Evolutionary conservation across 1,140 invertebrate genomes (phyloP), one percentile per base, ranked within the genome.

Genomic region (Sitophilus oryzae): DNA sequence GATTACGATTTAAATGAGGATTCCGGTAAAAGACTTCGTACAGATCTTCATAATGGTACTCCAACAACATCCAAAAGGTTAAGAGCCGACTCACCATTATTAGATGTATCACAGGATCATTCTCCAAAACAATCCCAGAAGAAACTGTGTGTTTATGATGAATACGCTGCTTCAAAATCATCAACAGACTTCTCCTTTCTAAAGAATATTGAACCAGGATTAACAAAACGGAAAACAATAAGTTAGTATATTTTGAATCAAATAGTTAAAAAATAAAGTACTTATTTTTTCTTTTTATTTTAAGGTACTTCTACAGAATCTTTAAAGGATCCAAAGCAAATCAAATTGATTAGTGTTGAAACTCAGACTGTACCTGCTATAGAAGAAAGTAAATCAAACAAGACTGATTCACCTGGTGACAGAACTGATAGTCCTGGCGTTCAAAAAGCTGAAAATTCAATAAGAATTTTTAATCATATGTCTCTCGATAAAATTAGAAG

Each of bases 401-500:
- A 34, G 37, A 10, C 18, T 41, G 8, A 15, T 22, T 18, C 40
- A 10, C 48, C 10, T 44, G 14, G 8, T 23, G 15, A 55, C 20
- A 16, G 25, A 46, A 44, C 14, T 47, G 34, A 54, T 42, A 56
- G 18, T 30, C 1, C 42, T 41, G 36, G 23, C 1, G 25, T 15
- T 22, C 46, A 49, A 41, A 59, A 22, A 18, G 36, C 35, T 50
- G 16, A 30, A 21, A 50, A 16, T 18, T 40, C 56, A n/a, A 1
- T 63, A 6, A 65, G 63, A 58, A 54, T 67, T 30, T 68, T 68
- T 49, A 58, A 65, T 41, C 65, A 68, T 19, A 54, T 34, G 18
- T 60, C 61, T 8, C 50, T 68, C 41, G 61, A 66, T 22, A 55
- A 55, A 20, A 60, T 63, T 37, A 53, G 61, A 37, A 63, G 61